Percentiles rank a stretch among this genome's conserved stretches.
Conservation (phyloP, 2,113 vertebrate species). For the Lepisosteus osseus region DNA sequence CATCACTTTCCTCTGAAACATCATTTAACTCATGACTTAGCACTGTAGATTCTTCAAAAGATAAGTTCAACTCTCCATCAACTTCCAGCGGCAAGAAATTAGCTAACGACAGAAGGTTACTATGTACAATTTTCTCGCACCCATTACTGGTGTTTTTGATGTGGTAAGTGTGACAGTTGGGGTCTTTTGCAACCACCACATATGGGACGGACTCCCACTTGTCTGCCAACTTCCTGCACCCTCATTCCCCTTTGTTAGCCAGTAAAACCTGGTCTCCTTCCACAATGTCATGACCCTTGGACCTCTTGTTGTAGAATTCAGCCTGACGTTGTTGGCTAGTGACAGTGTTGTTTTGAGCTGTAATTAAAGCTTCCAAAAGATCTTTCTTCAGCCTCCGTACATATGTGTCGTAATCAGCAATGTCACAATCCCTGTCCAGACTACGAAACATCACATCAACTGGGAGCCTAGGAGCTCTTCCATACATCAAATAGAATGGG, state of each 20-base stretch:
- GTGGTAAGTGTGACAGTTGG: slow-evolving; percentile 8
- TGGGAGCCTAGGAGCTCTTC: slow-evolving; percentile 15
- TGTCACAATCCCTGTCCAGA: not conserved
- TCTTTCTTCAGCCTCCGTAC: slow-evolving; percentile 15
- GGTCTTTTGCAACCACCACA: not conserved
- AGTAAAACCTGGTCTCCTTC: slow-evolving; percentile 17
- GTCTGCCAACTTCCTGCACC: slow-evolving; percentile 16
- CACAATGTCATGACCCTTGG: slow-evolving; percentile 12
- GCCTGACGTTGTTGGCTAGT: slow-evolving; percentile 4
- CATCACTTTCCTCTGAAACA: not conserved
- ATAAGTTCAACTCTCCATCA: not conserved
- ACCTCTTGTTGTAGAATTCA: slow-evolving; percentile 11
- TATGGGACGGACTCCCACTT: slow-evolving; percentile 19
- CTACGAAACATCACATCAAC: slow-evolving; percentile 26
- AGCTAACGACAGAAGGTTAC: not conserved
- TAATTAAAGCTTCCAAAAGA: slow-evolving; percentile 10
- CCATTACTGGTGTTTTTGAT: slow-evolving; percentile 7
- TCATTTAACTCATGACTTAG: not conserved
- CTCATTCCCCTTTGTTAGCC: slow-evolving; percentile 17
- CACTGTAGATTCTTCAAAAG: not conserved
- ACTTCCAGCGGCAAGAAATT: slow-evolving; percentile 7
- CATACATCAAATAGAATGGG: slow-evolving; percentile 18
- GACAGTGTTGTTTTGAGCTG: slow-evolving; percentile 14
- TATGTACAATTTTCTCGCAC: slow-evolving; percentile 6
- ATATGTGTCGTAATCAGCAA: slow-evolving; percentile 17